These are phyloP conservation scores for Thamnophis elegans DNA, from an alignment of 2,797 vertebrate genomes.

Conservation along the genomic window DNA sequence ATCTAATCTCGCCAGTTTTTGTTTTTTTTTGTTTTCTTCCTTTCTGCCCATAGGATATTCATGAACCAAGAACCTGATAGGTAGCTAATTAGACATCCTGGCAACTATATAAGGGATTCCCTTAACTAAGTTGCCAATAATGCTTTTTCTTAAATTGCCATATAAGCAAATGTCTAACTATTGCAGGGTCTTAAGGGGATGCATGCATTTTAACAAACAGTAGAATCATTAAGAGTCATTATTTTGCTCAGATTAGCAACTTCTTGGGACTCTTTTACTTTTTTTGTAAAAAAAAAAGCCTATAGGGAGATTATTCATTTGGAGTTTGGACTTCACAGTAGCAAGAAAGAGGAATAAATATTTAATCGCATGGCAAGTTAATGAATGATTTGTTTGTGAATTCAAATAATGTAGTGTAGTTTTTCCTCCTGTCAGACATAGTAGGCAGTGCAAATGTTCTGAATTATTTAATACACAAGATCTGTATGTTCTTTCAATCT, in stretches of 20 bases:
- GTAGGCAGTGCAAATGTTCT: slow-evolving; percentile 53
- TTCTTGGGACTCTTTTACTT: background rate
- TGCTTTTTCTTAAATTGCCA: background rate
- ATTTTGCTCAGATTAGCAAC: background rate
- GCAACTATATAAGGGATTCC: background rate
- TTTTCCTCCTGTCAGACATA: slow-evolving; percentile 51
- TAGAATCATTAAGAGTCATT: background rate
- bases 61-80: background rate
- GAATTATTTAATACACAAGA: slow-evolving; percentile 61
- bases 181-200: background rate
- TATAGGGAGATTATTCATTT: background rate
- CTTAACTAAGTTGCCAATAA: background rate
- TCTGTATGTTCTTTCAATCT: slow-evolving; percentile 29
- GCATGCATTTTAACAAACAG: background rate
- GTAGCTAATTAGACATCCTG: background rate
- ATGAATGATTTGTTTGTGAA: slow-evolving; percentile 57
- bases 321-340: slow-evolving; percentile 23
- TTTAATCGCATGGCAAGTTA: slow-evolving; percentile 57
- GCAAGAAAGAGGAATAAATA: slow-evolving; percentile 53
- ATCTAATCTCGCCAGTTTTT: background rate
- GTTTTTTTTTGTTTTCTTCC: background rate
- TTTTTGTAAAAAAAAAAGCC: background rate
- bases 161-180: background rate
- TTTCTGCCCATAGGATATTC: background rate
- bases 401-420: slow-evolving; percentile 57